phyloP scores from a whole-genome alignment of 2,888 invertebrate genomes.

The Pyrocoelia pectoralis region DNA sequence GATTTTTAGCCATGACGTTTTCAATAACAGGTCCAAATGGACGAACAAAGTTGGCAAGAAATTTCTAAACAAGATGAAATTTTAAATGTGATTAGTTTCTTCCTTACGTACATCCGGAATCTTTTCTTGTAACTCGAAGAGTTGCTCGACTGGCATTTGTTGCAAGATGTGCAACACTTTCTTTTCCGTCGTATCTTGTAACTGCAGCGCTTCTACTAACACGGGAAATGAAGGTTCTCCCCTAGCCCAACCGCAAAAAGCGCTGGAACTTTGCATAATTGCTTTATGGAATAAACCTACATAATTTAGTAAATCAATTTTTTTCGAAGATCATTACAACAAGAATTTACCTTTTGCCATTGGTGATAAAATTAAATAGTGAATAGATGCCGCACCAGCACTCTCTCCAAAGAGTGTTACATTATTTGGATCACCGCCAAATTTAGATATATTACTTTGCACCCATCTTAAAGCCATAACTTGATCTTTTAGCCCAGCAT shows the following conservation, averaged over 20 bases:
- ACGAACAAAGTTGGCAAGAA: conserved; percentile 25
- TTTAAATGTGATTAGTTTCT: neutral
- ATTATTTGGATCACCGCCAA: conserved; percentile 59
- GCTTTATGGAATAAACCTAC: conserved; percentile 53
- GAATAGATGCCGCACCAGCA: conserved; percentile 59
- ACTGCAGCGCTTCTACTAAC: conserved; percentile 49
- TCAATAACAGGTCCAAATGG: conserved; percentile 41
- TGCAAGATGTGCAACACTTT: conserved; percentile 47
- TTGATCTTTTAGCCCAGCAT: conserved; percentile 61
- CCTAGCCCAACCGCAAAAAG: conserved; percentile 47
- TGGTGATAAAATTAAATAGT: conserved; percentile 59
- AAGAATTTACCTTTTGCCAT: conserved; percentile 49
- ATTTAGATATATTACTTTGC: conserved; percentile 56
- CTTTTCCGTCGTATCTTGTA: conserved; percentile 48
- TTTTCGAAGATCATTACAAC: neutral
- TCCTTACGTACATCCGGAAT: conserved; percentile 42
- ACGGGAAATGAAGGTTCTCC: conserved; percentile 50
- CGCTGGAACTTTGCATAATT: conserved; percentile 53
- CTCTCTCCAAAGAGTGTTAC: conserved; percentile 62
- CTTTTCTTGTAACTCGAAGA: conserved; percentile 44
- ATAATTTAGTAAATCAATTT: conserved; percentile 12
- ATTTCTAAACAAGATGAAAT: conserved; percentile 19
- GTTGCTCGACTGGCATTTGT: conserved; percentile 41
- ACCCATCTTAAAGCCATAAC: conserved; percentile 60
- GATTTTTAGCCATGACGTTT: conserved; percentile 34